Base-by-base conservation (phyloP, 2,888 invertebrate genomes). In the Yponomeuta plumbellus region DNA sequence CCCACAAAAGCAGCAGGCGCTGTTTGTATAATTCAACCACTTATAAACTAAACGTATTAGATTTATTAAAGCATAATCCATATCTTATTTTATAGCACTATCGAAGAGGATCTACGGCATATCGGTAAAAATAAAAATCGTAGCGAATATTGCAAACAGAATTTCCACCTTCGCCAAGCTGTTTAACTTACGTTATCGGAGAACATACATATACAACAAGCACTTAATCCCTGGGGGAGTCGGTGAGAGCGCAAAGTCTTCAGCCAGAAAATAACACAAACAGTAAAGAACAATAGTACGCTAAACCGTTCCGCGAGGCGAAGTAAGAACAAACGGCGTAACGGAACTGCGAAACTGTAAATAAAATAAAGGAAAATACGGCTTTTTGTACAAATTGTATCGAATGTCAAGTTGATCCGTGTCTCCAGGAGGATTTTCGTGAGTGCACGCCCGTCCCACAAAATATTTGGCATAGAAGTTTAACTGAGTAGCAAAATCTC, bases 331-430 rank as follows among this genome's bases (percentile, higher is more conserved):
- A 21, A 59, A 59, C 56, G 34, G 20, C 34, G 56, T 34, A 63
- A 61, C 66, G 66, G 62, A 61, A 68, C 64, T 66, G 66, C 26
- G 34, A 59, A 56, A 59, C 39, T 63, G 61, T 57, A 59, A 65
- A 65, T 66, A 68, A 64, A 66, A 66, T 64, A 65, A 70, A 69
- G 66, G 69, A 69, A 64, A 34, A 44, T 57, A 23, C 57, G 40
- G 63, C 21, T 61, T 73, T 72, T 71, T 64, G 67, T 67, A 66
- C 70, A 72, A 72, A 71, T 71, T 71, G 71, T 71, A 71, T 71
- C 71, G 71, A 71, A 71, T 69, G 71, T 71, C 69, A 66, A 67
- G 71, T 68, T 73, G 70, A 73, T 70, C 70, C 68, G 66, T 62
- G 64, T 66, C 67, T 65, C 63, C 68, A 23, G 68, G 68, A 65